Conservation (phyloP, 2,888 invertebrate genomes). For the Dyspetes luteomarginatus region DNA sequence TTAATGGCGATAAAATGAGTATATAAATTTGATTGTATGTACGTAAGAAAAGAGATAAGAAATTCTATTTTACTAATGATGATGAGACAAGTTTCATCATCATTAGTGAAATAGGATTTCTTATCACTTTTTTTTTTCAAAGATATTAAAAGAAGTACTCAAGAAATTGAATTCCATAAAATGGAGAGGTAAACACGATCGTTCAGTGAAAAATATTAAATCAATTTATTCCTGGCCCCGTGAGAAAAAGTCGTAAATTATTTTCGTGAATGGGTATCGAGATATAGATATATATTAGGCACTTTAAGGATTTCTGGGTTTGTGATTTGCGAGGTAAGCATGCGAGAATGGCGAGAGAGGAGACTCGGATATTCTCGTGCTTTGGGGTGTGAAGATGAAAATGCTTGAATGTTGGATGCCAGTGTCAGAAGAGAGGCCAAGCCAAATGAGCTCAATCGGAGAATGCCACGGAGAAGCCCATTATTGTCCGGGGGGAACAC, state of each 20-base stretch:
- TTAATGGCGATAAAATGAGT: no score
- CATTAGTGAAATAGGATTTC: no score
- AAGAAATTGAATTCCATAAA: slow-evolving; percentile 34
- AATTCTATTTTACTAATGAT: slow-evolving; percentile 26
- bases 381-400: slow-evolving; percentile 1
- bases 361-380: background rate
- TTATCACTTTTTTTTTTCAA: no score
- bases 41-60: background rate
- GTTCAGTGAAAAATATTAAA: slow-evolving; percentile 27
- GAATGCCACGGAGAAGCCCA: slow-evolving; percentile 69
- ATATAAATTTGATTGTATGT: no score
- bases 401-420: slow-evolving; percentile 20
- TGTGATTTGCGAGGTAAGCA: slow-evolving; percentile 24
- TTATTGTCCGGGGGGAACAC: slow-evolving; percentile 57
- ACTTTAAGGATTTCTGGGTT: slow-evolving; percentile 24
- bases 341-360: slow-evolving; percentile 5
- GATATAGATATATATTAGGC: slow-evolving; percentile 2
- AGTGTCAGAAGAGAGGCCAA: slow-evolving; percentile 8
- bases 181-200: slow-evolving; percentile 42
- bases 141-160: background rate
- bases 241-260: slow-evolving; percentile 25
- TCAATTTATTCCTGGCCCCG: slow-evolving; percentile 18
- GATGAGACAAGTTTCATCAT: background rate
- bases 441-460: slow-evolving; percentile 72
- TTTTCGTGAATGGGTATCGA: slow-evolving; percentile 37